Percentiles rank a stretch among this genome's conserved stretches.
Evolutionary conservation across 2,113 vertebrate genomes (phyloP).

Genomic region (Actinemys pallida): DNA sequence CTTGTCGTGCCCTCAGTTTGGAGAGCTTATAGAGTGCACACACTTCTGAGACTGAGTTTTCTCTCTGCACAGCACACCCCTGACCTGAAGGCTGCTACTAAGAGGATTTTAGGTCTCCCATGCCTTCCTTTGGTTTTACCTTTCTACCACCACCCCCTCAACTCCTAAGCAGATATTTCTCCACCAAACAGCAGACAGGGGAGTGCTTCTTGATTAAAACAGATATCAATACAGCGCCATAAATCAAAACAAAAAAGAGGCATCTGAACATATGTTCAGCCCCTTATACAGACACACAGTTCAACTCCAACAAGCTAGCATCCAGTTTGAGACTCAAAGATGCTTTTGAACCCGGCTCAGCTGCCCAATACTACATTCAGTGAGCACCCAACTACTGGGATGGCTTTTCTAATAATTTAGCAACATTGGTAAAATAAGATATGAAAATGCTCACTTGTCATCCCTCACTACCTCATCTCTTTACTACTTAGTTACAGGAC

Average conservation of each 20-base stretch:
- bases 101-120: neutral
- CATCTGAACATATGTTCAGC: neutral
- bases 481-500: constrained; percentile 25
- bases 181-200: neutral
- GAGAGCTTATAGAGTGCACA: neutral
- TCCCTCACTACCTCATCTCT: neutral
- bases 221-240: neutral
- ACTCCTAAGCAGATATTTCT: neutral
- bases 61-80: neutral
- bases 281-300: neutral
- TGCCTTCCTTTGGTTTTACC: neutral
- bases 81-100: rapidly evolving
- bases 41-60: neutral
- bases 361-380: neutral
- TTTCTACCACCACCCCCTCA: rapidly evolving
- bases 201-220: neutral
- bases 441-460: neutral
- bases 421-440: neutral
- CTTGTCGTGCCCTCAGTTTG: neutral
- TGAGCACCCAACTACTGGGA: neutral
- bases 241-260: neutral
- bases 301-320: neutral
- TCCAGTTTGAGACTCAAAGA: neutral
- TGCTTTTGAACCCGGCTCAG: neutral
- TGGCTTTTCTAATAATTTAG: neutral